phyloP scores from a whole-genome alignment of 2,113 vertebrate species.

The Gopherus evgoodei region DNA sequence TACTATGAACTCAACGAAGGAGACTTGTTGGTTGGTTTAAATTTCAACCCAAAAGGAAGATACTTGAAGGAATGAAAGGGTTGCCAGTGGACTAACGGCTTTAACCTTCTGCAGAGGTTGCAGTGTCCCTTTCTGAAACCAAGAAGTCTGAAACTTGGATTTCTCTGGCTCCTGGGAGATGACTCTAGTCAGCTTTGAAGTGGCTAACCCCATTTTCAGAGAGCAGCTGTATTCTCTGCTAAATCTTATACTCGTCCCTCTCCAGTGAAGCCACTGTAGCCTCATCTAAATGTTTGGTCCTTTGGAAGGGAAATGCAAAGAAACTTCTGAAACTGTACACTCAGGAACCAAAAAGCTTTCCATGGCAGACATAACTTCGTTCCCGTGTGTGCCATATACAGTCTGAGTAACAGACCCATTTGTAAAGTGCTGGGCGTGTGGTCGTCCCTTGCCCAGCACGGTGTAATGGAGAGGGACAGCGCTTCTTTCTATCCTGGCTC shows the following conservation, averaged over 20 bases:
- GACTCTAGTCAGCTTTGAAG: background rate
- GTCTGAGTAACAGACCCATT: background rate
- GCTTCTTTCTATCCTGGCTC: background rate
- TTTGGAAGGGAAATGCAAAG: background rate
- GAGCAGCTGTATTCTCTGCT: background rate
- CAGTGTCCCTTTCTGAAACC: background rate
- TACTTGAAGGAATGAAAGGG: background rate
- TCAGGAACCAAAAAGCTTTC: background rate
- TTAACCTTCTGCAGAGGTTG: background rate
- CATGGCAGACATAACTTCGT: background rate
- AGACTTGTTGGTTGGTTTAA: background rate
- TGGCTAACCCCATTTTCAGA: background rate
- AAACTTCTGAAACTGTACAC: background rate
- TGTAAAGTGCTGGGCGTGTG: background rate
- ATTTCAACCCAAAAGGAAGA: background rate
- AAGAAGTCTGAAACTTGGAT: background rate
- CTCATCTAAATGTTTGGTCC: background rate
- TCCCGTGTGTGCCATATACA: background rate
- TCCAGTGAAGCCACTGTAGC: background rate
- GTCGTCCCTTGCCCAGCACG: background rate
- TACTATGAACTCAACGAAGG: background rate
- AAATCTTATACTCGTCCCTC: background rate
- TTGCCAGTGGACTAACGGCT: background rate
- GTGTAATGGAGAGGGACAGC: background rate
- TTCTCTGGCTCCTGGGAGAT: background rate